A percentile compares a stretch with the other conserved stretches of the same genome.
phyloP scores from a whole-genome alignment of 2,797 vertebrate genomes.

The Neomorphus geoffroyi region DNA sequence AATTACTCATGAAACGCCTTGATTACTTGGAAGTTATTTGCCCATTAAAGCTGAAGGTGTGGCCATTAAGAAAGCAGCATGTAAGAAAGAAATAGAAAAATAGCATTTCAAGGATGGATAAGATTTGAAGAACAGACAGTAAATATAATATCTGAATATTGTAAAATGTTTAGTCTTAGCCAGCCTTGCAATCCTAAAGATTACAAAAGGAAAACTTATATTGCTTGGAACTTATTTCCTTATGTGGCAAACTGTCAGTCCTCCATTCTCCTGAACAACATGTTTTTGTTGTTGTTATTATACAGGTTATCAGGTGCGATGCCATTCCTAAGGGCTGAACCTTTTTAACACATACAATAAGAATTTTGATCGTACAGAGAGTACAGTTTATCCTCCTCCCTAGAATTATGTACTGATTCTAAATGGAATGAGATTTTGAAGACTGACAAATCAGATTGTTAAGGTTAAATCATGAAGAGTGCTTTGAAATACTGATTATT shows the following conservation, averaged over 20 bases:
- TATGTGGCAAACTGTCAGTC: neutral
- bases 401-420: neutral
- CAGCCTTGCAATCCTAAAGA: neutral
- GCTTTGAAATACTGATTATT: neutral
- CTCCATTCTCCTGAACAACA: neutral
- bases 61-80: neutral
- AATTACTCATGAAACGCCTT: neutral
- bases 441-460: neutral
- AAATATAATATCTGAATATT: neutral
- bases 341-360: neutral
- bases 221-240: neutral
- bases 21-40: neutral
- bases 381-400: neutral
- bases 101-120: neutral
- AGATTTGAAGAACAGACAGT: neutral
- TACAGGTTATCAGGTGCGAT: neutral
- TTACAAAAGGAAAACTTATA: neutral
- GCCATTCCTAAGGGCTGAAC: neutral
- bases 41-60: neutral
- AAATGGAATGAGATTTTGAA: neutral
- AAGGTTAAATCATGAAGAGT: neutral
- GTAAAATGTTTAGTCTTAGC: neutral
- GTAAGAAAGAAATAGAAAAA: neutral
- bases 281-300: neutral
- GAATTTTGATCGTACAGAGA: neutral